Evolutionary conservation across 2,113 vertebrate genomes (phyloP).

Genomic region (Rafetus swinhoei): DNA sequence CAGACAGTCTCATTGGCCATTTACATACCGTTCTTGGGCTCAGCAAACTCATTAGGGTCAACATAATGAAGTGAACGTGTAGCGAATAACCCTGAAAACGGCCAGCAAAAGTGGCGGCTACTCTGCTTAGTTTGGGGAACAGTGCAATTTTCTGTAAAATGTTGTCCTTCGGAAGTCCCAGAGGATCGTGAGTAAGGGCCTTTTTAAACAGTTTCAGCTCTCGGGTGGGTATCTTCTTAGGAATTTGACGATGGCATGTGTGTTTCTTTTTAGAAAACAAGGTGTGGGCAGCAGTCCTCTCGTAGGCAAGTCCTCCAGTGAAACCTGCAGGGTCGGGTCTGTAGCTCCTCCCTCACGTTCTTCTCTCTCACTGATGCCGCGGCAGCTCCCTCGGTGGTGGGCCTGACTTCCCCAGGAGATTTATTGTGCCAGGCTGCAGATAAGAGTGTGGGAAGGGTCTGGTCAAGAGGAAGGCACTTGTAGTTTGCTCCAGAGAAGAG

Average conservation of each 20-base stretch:
- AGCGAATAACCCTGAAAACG: not conserved
- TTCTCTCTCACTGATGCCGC: not conserved
- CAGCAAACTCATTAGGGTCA: not conserved
- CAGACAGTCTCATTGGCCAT: not conserved
- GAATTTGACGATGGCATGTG: not conserved
- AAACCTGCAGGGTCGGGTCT: not conserved
- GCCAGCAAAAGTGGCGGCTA: not conserved
- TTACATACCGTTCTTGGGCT: not conserved
- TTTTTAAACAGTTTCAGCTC: not conserved
- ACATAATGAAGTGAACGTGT: not conserved
- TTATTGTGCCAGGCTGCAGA: not conserved
- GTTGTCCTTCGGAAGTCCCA: not conserved
- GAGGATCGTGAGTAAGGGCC: not conserved
- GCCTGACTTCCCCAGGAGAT: not conserved
- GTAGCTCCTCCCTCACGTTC: not conserved
- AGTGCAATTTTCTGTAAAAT: not conserved
- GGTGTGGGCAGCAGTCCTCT: not conserved
- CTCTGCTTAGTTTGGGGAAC: not conserved
- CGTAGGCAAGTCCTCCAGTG: not conserved
- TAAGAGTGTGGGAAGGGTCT: not conserved
- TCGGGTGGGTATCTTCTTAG: not conserved
- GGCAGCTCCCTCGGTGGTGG: not conserved
- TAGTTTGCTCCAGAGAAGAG: not conserved
- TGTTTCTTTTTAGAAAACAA: not conserved
- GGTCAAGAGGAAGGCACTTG: not conserved